Evolutionary conservation across 2,888 invertebrate genomes (phyloP).

Genomic region (Drosophila kuntzei): DNA sequence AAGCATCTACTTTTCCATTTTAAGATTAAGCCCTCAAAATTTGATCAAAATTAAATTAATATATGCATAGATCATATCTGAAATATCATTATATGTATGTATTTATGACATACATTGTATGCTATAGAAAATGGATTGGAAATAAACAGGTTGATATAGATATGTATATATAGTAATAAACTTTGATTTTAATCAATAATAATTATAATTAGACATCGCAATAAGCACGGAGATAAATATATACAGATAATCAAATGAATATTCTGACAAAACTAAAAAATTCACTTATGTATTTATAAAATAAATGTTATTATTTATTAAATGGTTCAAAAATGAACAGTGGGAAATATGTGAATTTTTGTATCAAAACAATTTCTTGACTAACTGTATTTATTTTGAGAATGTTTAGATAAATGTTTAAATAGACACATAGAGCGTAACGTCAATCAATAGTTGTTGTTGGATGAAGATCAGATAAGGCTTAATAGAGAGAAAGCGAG

Average conservation of each 20-base stretch:
- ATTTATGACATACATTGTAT: not conserved
- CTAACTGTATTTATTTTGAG: not conserved
- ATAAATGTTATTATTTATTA: too few species aligned
- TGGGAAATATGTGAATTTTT: not conserved
- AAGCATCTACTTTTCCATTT: not conserved
- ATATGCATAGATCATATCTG: not conserved
- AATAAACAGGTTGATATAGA: not conserved
- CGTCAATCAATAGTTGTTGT: not conserved
- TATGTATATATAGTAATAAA: not conserved
- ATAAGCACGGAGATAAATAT: slow-evolving; percentile 3
- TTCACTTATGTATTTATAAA: too few species aligned
- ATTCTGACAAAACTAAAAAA: not conserved
- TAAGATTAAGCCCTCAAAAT: too few species aligned
- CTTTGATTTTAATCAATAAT: too few species aligned
- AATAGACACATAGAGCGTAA: slow-evolving; percentile 14
- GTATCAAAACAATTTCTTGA: not conserved
- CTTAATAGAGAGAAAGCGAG: slow-evolving; percentile 14
- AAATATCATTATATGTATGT: not conserved
- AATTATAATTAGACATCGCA: slow-evolving; percentile 7
- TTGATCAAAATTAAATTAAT: not conserved
- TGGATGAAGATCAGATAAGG: slow-evolving; percentile 18
- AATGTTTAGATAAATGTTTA: slow-evolving; percentile 7
- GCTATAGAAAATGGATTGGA: not conserved
- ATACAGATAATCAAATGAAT: not conserved
- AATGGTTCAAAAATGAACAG: too few species aligned